A percentile compares a stretch with the other conserved stretches of the same genome.
Conservation (phyloP, 1,140 invertebrate genomes). For the Wasmannia auropunctata region DNA sequence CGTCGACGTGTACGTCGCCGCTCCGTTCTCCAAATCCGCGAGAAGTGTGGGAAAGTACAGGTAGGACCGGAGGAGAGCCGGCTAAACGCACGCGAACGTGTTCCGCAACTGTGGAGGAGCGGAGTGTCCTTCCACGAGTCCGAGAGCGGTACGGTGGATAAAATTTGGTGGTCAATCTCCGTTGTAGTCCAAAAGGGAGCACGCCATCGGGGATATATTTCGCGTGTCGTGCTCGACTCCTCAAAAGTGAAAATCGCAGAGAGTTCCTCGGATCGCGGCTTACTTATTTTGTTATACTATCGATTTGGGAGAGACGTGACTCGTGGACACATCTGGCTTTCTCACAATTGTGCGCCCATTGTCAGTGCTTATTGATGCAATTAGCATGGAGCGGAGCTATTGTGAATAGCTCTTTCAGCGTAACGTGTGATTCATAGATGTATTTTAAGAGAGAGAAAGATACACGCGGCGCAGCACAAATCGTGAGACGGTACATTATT, state of each 20-base stretch:
- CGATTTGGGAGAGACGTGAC: background rate
- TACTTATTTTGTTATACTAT: conserved; percentile 27
- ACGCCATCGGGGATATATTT: background rate
- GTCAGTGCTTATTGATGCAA: conserved; percentile 23
- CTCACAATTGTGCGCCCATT: conserved; percentile 12
- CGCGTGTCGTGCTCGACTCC: background rate
- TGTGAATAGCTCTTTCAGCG: conserved; percentile 36
- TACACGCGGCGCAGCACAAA: background rate
- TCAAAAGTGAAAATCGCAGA: background rate
- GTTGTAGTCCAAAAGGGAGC: background rate
- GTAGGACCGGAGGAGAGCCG: background rate
- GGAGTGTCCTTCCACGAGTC: background rate
- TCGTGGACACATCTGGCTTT: background rate
- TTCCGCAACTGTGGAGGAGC: background rate
- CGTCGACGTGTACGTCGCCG: background rate
- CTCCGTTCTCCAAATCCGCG: background rate
- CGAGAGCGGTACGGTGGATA: background rate
- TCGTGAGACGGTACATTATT: background rate
- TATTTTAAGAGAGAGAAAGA: conserved; percentile 44
- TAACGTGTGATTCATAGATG: conserved; percentile 26
- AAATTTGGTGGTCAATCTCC: no score
- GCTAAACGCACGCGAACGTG: conserved; percentile 1
- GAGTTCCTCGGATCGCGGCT: background rate
- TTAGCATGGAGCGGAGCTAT: conserved; percentile 15
- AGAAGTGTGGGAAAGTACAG: conserved; percentile 13